Percentiles rank a stretch among this genome's conserved stretches.
Conservation (phyloP, 2,888 invertebrate species). For the Hemithea aestivaria region DNA sequence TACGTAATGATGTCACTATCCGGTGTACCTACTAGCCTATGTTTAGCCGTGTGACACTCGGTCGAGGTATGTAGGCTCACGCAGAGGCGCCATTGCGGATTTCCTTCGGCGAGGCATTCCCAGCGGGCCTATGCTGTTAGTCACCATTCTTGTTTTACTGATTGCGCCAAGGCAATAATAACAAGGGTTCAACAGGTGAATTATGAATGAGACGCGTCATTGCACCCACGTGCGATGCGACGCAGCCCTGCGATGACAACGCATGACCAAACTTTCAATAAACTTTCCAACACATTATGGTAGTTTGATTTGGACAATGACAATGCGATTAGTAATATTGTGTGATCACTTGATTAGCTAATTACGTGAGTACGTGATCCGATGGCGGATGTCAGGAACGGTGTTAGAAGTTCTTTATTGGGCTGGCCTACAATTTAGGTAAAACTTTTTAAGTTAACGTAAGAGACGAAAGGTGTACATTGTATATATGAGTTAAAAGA, state of each 20-base stretch:
- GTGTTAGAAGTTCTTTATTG: too few relatives aligned
- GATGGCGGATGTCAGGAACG: too few relatives aligned
- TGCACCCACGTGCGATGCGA: conserved; percentile 24
- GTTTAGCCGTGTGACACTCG: conserved; percentile 42
- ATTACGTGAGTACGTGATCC: too few relatives aligned
- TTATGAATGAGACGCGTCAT: conserved; percentile 64
- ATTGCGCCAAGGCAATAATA: conserved; percentile 46
- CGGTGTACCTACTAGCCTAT: conserved; percentile 24
- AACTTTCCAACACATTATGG: too few relatives aligned
- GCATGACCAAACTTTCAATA: too few relatives aligned
- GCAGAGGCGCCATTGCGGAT: conserved; percentile 68
- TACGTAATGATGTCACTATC: conserved; percentile 59
- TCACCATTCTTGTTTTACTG: conserved; percentile 54
- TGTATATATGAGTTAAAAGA: too few relatives aligned
- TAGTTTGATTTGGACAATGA: too few relatives aligned
- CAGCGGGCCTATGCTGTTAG: conserved; percentile 55
- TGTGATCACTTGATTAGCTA: too few relatives aligned
- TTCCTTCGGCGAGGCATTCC: conserved; percentile 72
- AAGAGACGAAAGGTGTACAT: too few relatives aligned
- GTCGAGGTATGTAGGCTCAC: conserved; percentile 46
- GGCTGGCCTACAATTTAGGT: too few relatives aligned
- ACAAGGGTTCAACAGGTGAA: conserved; percentile 52
- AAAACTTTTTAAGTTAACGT: too few relatives aligned
- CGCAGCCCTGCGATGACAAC: conserved; percentile 8
- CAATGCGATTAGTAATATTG: too few relatives aligned